Base-by-base conservation (phyloP, 2,797 vertebrate species). In the Clangula hyemalis region DNA sequence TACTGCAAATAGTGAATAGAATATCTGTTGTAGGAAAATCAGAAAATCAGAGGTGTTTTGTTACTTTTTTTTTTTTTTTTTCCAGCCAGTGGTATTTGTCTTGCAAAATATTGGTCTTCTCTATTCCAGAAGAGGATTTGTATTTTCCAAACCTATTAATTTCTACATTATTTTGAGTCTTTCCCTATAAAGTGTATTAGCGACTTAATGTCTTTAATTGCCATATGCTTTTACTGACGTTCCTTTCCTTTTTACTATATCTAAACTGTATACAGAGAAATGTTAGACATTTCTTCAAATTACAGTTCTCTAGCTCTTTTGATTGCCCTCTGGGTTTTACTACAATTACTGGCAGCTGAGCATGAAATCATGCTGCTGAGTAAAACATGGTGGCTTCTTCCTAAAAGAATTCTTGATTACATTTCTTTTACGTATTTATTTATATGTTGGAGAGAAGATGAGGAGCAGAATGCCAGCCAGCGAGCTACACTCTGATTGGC, bases 241-340 rank as follows among this genome's bases (percentile, higher is more conserved):
- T 79, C 27, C 15, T 56, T 83, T 85, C n/a, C 24, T 5, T 75
- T 93, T 73, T 81, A n/a, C 71, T 64, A 1, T 38, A 12, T 30
- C 32, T 24, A 64, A 28, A 49, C 20, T 32, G 5, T 27, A 69
- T 19, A 15, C 1, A 25, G 38, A 28, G 18, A 90, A 90, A 94
- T 2, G 25, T 8, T 65, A 36, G 70, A 73, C 75, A 89, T 90
- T 73, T 69, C 83, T 78, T 73, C 56, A 73, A 92, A 85, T 82
- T 71, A 49, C 34, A 82, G 43, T 70, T 91, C 77, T 79, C 19
- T 15, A 66, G 19, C 34, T 87, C 45, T 81, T 65, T 43, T 89
- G 94, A 77, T 95, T 94, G 91, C 94, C 87, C 60, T 91, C 53
- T 36, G n/a, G 65, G 45, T 95, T 93, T 58, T 72, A 65, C 76